phyloP scores from a whole-genome alignment of 2,113 vertebrate species.

The Elephantulus edwardii region DNA sequence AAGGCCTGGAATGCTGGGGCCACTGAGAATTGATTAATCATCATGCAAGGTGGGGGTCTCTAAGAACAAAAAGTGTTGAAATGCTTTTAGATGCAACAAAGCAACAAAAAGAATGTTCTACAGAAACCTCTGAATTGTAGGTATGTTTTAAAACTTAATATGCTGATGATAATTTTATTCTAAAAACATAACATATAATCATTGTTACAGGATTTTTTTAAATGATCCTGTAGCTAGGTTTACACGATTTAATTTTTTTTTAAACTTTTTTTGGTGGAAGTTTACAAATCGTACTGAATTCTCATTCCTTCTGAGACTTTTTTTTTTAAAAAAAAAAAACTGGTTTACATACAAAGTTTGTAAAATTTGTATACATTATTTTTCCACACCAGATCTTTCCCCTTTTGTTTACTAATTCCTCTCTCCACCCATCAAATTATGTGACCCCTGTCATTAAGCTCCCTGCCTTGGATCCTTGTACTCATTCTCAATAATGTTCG shows the following conservation, averaged over 20 bases:
- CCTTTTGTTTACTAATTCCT: no score
- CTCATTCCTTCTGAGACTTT: no score
- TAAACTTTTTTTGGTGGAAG: no score
- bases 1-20: not conserved
- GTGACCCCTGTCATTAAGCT: no score
- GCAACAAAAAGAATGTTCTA: not conserved
- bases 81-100: not conserved
- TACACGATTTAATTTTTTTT: not conserved
- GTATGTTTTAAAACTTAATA: not conserved
- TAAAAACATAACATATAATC: not conserved
- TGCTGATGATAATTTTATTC: not conserved
- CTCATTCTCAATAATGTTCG: no score
- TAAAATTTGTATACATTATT: no score
- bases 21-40: conserved; percentile 50
- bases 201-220: not conserved
- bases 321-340: no score
- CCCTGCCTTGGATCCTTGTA: no score
- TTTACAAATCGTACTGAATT: no score
- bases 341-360: no score
- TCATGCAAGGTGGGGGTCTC: not conserved
- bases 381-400: no score
- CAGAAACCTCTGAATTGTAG: not conserved
- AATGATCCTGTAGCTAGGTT: not conserved
- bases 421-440: no score
- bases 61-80: not conserved